Conservation (phyloP, 1,140 invertebrate genomes). For the Acromyrmex echinatior region DNA sequence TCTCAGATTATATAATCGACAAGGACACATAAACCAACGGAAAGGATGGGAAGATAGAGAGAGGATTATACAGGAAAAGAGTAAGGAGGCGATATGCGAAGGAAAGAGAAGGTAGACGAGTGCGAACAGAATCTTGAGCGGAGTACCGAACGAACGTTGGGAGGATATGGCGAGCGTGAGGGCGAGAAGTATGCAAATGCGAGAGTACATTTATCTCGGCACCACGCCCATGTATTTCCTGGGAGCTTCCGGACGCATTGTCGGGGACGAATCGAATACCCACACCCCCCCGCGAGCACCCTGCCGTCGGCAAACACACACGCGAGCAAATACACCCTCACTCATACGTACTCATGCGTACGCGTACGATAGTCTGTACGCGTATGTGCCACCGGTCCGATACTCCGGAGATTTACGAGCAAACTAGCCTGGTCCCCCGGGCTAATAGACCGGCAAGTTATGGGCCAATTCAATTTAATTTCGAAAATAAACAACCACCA, state of each 20-base stretch:
- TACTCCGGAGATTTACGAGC: conserved; percentile 84
- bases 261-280: conserved; percentile 81
- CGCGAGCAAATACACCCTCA: conserved; percentile 42
- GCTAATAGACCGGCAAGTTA: conserved; percentile 85
- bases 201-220: conserved; percentile 84
- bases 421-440: conserved; percentile 82
- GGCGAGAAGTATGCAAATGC: conserved; percentile 83
- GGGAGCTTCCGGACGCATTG: conserved; percentile 83
- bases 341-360: conserved; percentile 17
- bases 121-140: conserved; percentile 33
- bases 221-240: conserved; percentile 85
- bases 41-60: background rate
- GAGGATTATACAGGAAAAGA: background rate
- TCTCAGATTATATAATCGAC: conserved; percentile 13
- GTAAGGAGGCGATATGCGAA: background rate
- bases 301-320: conserved; percentile 47
- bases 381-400: conserved; percentile 75
- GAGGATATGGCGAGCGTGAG: conserved; percentile 65
- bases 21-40: background rate
- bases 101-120: conserved; percentile 14
- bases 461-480: conserved; percentile 85
- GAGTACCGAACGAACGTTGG: background rate
- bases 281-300: conserved; percentile 46
- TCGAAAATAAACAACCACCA: conserved; percentile 83
- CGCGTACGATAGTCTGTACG: conserved; percentile 20